Evolutionary conservation across 2,797 vertebrate genomes (phyloP).

Genomic region (Austrolebias charrua): DNA sequence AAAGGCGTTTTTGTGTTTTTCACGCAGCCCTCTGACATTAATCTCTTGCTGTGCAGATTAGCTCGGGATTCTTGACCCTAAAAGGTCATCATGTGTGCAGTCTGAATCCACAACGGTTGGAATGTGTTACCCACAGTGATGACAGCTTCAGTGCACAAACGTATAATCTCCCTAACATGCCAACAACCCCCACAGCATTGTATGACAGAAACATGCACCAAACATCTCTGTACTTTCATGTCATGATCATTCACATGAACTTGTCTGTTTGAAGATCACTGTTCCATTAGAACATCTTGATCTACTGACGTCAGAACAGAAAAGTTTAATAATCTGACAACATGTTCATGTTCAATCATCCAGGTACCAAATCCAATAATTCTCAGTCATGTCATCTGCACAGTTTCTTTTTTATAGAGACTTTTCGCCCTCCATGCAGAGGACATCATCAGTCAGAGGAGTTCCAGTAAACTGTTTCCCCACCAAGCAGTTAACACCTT

Average conservation of each 20-base stretch:
- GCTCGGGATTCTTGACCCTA: slow-evolving; percentile 22
- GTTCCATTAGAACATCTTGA: neutral
- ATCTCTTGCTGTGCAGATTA: slow-evolving; percentile 13
- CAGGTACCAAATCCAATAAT: no score
- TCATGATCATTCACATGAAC: slow-evolving; percentile 1
- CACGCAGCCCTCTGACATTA: neutral
- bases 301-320: no score
- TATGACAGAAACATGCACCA: neutral
- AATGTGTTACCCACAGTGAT: slow-evolving; percentile 34
- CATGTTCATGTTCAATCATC: no score
- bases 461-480: no score
- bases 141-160: slow-evolving; percentile 21
- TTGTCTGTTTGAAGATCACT: slow-evolving; percentile 1
- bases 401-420: no score
- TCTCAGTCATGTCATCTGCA: no score
- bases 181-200: slow-evolving; percentile 18
- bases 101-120: slow-evolving; percentile 25
- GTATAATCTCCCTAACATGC: slow-evolving; percentile 7
- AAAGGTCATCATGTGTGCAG: slow-evolving; percentile 20
- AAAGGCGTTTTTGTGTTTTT: neutral
- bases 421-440: no score
- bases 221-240: slow-evolving; percentile 7
- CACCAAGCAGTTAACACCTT: no score
- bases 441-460: no score
- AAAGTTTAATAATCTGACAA: no score